These are phyloP conservation scores for Lonchura striata DNA, from an alignment of 2,113 vertebrate species.

Conservation along the genomic window DNA sequence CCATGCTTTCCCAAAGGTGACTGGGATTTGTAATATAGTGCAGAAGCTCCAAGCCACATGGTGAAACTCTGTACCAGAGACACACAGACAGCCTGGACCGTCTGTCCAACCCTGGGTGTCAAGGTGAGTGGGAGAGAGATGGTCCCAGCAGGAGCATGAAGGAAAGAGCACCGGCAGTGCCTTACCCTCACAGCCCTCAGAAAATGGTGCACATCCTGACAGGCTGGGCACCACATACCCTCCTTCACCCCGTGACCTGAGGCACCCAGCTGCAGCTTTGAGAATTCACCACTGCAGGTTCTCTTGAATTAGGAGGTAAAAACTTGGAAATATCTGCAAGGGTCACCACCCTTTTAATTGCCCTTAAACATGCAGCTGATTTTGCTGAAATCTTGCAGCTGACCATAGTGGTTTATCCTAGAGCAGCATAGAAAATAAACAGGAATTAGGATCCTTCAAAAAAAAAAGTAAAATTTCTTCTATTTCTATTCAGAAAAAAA, in stretches of 20 bases:
- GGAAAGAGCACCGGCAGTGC: not conserved
- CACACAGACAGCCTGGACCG: not conserved
- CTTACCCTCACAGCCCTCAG: not conserved
- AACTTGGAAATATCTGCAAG: not conserved
- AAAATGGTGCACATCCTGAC: not conserved
- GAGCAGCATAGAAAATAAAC: not conserved
- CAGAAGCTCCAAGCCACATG: not conserved
- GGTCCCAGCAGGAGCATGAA: not conserved
- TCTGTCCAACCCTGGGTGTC: not conserved
- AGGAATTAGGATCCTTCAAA: not conserved
- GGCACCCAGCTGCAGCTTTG: not conserved
- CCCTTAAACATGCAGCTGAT: no score
- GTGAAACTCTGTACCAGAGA: not conserved
- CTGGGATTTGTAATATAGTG: not conserved
- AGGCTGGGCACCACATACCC: not conserved
- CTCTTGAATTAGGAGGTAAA: not conserved
- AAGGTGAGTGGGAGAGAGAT: not conserved
- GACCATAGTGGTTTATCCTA: not conserved
- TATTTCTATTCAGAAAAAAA: not conserved
- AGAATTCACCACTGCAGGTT: not conserved
- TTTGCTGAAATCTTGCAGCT: no score
- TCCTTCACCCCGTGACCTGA: not conserved
- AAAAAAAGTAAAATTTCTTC: not conserved
- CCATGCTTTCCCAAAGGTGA: not conserved
- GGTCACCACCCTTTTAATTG: not conserved